Evolutionary conservation across 2,888 invertebrate genomes (phyloP), one percentile per base, ranked within the genome.

Genomic region (Cataglyphis rosenhaueri): DNA sequence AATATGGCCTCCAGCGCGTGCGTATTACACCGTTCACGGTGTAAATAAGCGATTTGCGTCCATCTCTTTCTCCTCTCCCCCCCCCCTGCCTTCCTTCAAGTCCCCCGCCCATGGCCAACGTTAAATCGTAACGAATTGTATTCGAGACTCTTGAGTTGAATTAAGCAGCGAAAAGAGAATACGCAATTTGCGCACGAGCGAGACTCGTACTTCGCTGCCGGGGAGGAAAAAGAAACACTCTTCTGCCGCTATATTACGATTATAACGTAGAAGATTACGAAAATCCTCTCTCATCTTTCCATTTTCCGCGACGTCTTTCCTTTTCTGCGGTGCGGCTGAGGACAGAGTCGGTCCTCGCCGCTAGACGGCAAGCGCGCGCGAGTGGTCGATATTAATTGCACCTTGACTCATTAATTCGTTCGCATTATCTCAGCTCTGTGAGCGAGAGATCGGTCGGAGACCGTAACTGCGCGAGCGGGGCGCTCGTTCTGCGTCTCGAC

Each of bases 331-430:
- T 15, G 61, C 48, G 81, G 74, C 55, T 52, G 55, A 78, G 55
- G 66, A 79, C 68, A 44, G 61, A 73, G 73, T 32, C n/a, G 66
- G 32, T 71, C 25, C 32, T 81, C 59, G 81, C 84, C 57, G 86
- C 68, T 79, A 82, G 86, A 83, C 81, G 83, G 73, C 66, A 66
- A 52, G 48, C 82, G 79, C 85, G 79, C 85, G 84, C 85, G 84
- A 88, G 85, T 88, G 84, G 86, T 86, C 84, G 85, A 91, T 92
- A 92, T 92, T 92, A 92, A 93, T 92, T 92, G 91, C 91, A 87
- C 82, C 91, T 91, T 92, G 91, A 91, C 91, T 92, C 92, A 93
- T 92, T 93, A 93, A 92, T 93, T 93, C 93, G 91, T 91, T 90
- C 92, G 91, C 90, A 91, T 92, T 92, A 92, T 90, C 90, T 88